phyloP scores from a whole-genome alignment of 2,113 vertebrate genomes.

The Cryptomyrus ogoouensis region DNA sequence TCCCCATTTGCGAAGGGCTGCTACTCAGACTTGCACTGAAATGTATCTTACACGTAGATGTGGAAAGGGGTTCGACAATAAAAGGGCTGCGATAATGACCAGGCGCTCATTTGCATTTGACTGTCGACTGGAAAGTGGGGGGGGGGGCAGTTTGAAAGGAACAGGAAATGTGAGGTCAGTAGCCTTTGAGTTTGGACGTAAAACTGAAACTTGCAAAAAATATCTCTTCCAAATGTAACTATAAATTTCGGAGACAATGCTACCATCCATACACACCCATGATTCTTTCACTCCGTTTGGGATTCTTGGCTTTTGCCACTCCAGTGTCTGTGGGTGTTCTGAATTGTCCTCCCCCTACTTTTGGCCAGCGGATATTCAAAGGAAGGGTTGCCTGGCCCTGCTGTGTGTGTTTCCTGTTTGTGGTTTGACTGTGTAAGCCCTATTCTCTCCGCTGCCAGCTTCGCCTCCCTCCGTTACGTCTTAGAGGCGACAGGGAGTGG shows the following conservation, averaged over 20 bases:
- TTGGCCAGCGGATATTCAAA: constrained; percentile 11
- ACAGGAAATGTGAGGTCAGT: not conserved
- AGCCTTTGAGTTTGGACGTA: not conserved
- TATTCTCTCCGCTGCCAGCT: constrained; percentile 6
- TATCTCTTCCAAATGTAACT: not conserved
- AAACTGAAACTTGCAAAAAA: not conserved
- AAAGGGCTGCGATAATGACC: not conserved
- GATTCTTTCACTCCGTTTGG: not conserved
- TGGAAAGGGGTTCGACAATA: not conserved
- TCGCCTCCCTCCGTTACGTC: constrained; percentile 10
- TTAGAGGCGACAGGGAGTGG: constrained; percentile 12
- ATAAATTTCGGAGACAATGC: not conserved
- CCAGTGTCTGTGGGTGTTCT: not conserved
- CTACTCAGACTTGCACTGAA: not conserved
- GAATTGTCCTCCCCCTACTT: not conserved
- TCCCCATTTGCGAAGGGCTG: not conserved
- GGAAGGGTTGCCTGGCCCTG: constrained; percentile 13
- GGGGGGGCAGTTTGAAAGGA: not conserved
- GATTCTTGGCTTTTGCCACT: not conserved
- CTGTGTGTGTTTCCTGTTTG: constrained; percentile 15
- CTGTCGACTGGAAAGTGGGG: not conserved
- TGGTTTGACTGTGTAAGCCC: constrained; percentile 13
- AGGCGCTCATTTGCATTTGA: not conserved
- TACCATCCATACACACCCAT: not conserved
- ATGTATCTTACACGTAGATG: no score